Evolutionary conservation across 37 sponge, comb jelly and placozoan genomes (phyloP), one percentile per base, ranked within the genome.

Genomic region (Oscarella lobularis): DNA sequence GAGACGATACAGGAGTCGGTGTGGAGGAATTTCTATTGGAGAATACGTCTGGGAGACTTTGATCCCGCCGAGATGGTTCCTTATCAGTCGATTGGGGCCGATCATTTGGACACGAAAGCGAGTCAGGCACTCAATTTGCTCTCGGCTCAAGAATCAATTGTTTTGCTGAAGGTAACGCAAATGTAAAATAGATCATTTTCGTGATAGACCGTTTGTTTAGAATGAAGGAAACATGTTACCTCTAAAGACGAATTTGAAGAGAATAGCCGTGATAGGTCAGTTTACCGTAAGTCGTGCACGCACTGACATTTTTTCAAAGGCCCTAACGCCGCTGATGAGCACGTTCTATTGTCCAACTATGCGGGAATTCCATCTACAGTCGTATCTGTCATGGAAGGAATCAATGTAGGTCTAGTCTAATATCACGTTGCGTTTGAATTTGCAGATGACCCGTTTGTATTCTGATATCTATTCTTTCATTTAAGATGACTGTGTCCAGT

Each of bases 41-140:
- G 87, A 5, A 83, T 87, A 48, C 38, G 77, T 3, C 34, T 87
- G 2, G 88, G 88, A 0, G 88, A 88, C 55, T 88, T 88, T 81
- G 88, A 88, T 67, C 88, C 85, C 33, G 78, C 55, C 31, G 5
- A 68, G 29, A 66, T 67, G 72, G 81, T 76, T 0, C 66, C 81
- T 1, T 84, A 81, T 34, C 87, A 87, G 78, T 39, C 3, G 20
- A 79, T 87, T 30, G 73, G 74, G 31, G 69, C 66, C 36, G 67
- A 38, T 32, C 80, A 73, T 35, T 75, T 87, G 1, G 79, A 83
- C 70, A 83, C 87, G 0, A 3, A 67, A 48, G 67, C 31, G 20
- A 79, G 69, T 37, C 84, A 83, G 36, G 74, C 39, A 0, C 2
- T 76, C 6, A 88, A 88, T 39, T 31, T 88, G 2, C 30, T 68